A percentile compares a stretch with the other conserved stretches of the same genome.
Conservation (phyloP, 2,888 invertebrate genomes). For the Sphaerophoria taeniata region DNA sequence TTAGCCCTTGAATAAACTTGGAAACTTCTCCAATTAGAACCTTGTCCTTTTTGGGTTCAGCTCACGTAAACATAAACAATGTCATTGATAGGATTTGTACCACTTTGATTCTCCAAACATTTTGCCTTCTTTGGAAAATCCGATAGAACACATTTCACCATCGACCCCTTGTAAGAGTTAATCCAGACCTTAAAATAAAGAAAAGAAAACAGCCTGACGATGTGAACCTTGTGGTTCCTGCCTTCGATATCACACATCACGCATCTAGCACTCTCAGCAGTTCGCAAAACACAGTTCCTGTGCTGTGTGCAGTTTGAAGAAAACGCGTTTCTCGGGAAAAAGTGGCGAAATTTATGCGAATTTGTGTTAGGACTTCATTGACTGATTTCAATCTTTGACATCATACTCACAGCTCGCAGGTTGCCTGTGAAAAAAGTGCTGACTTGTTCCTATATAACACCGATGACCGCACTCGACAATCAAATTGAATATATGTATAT, state of each 20-base stretch:
- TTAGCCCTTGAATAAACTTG: too few relatives aligned
- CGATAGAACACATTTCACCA: background rate
- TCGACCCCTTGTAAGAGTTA: constrained; percentile 3
- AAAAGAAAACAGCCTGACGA: constrained; percentile 16
- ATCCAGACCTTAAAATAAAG: constrained; percentile 14
- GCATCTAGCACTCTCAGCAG: constrained; percentile 32
- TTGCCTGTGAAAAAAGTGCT: constrained; percentile 26
- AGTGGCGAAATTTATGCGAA: constrained; percentile 68
- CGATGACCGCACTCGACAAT: constrained; percentile 72
- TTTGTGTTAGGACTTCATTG: constrained; percentile 69
- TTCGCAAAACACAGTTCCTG: constrained; percentile 17
- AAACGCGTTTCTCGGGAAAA: constrained; percentile 58
- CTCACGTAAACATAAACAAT: too few relatives aligned
- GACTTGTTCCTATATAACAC: constrained; percentile 68
- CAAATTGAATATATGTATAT: constrained; percentile 58
- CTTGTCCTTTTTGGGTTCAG: too few relatives aligned
- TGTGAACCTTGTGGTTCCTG: background rate
- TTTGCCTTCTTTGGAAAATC: constrained; percentile 6
- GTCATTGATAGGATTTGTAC: too few relatives aligned
- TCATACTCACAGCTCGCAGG: constrained; percentile 44
- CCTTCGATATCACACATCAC: constrained; percentile 26
- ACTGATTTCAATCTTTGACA: constrained; percentile 74
- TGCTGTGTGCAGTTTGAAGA: constrained; percentile 45
- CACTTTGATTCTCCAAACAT: too few relatives aligned
- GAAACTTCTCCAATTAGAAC: too few relatives aligned